Conservation (phyloP, 2,797 vertebrate genomes). For the Rallus crepitans region DNA sequence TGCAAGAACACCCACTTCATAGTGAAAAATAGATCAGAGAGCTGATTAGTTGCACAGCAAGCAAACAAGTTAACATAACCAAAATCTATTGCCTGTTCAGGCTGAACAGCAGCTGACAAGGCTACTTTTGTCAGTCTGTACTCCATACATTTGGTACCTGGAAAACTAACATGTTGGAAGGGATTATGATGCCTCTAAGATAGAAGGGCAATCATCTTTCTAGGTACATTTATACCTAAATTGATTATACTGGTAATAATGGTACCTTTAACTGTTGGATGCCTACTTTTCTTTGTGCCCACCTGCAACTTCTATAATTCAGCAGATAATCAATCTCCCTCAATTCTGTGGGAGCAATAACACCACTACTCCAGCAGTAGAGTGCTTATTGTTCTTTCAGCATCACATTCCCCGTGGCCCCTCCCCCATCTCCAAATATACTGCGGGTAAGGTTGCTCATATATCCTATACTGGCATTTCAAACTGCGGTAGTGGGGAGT, state of each 20-base stretch:
- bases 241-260: background rate
- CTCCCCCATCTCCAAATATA: background rate
- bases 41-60: background rate
- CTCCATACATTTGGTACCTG: background rate
- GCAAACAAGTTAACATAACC: background rate
- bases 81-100: background rate
- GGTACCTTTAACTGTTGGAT: background rate
- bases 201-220: background rate
- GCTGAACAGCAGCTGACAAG: background rate
- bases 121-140: background rate
- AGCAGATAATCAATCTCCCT: background rate
- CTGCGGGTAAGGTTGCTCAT: background rate
- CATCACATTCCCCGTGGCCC: fast-evolving
- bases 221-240: background rate
- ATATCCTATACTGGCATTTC: background rate
- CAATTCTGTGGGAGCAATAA: background rate
- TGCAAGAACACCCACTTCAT: background rate
- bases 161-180: background rate
- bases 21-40: background rate
- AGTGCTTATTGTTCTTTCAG: background rate
- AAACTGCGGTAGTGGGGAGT: background rate
- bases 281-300: background rate
- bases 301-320: background rate
- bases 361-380: background rate
- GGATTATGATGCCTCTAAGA: background rate